phyloP scores from a whole-genome alignment of 2,888 invertebrate species.

The Campaea margaritaria region DNA sequence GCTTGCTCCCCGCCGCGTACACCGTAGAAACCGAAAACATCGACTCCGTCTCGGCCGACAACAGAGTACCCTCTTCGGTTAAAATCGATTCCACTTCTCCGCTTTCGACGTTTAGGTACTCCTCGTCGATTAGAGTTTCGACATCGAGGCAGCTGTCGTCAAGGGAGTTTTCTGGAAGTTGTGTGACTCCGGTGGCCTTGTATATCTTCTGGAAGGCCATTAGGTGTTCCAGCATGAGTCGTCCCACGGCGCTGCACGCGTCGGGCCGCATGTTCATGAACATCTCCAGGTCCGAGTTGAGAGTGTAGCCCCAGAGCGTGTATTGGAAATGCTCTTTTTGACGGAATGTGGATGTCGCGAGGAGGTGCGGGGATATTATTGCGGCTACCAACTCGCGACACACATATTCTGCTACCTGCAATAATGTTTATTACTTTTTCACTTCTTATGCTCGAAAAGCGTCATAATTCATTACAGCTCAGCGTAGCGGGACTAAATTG shows the following conservation, averaged over 20 bases:
- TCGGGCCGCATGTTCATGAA: constrained; percentile 85
- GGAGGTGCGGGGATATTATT: constrained; percentile 79
- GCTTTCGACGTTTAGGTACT: constrained; percentile 77
- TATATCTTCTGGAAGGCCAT: constrained; percentile 82
- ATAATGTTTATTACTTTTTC: constrained; percentile 3
- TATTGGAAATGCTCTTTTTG: constrained; percentile 83
- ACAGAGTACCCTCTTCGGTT: constrained; percentile 73
- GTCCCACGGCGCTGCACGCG: constrained; percentile 83
- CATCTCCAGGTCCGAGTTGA: constrained; percentile 85
- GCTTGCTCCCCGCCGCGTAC: constrained; percentile 66
- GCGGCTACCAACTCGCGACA: constrained; percentile 87
- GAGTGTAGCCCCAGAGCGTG: constrained; percentile 84
- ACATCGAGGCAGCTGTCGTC: constrained; percentile 75
- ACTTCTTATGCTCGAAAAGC: too few species aligned
- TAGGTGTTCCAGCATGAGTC: constrained; percentile 82
- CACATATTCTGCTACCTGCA: constrained; percentile 86
- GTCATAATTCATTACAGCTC: too few species aligned
- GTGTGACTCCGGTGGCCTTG: constrained; percentile 63
- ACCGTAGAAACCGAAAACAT: constrained; percentile 76
- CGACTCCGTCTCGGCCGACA: constrained; percentile 75
- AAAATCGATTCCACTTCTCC: constrained; percentile 73
- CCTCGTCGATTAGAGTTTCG: constrained; percentile 77
- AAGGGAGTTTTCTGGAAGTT: constrained; percentile 63
- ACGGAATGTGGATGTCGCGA: constrained; percentile 78
- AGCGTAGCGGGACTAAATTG: too few species aligned